Evolutionary conservation across 2,113 vertebrate species (phyloP).

Genomic region (Platycercus adscitus): DNA sequence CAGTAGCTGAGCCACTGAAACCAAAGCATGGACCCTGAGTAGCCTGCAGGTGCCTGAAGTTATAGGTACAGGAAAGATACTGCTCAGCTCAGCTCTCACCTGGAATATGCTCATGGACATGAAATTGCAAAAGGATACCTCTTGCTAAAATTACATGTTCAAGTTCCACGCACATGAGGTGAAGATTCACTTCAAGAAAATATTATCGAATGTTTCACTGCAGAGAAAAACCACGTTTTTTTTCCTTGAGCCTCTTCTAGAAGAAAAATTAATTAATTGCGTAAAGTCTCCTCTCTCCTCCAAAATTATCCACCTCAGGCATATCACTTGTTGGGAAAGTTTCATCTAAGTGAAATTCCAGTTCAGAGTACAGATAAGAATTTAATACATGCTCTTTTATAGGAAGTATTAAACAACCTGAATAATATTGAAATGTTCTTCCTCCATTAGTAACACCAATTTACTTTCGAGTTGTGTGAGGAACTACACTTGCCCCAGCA

Average conservation of each 20-base stretch:
- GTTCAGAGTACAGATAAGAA: not conserved
- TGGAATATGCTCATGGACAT: not conserved
- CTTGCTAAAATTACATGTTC: not conserved
- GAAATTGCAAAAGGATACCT: not conserved
- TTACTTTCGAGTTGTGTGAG: not conserved
- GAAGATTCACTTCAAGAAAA: not conserved
- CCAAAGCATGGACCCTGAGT: fast-evolving
- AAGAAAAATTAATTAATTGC: not conserved
- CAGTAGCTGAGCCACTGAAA: not conserved
- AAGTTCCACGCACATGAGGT: not conserved
- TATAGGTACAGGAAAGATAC: not conserved
- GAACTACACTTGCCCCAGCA: not conserved
- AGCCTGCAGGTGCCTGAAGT: not conserved
- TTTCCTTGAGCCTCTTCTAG: not conserved
- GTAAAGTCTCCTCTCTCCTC: not conserved
- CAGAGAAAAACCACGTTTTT: not conserved
- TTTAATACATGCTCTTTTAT: not conserved
- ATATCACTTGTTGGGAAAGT: not conserved
- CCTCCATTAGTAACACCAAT: not conserved
- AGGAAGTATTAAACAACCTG: not conserved
- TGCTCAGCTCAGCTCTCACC: not conserved
- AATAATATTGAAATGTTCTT: not conserved
- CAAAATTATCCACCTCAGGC: not conserved
- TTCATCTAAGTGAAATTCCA: not conserved
- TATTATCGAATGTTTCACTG: not conserved